Percentiles rank a stretch among this genome's conserved stretches.
These are phyloP conservation scores for Apodemia hepburni DNA, from an alignment of 2,888 invertebrate species.

Conservation along the genomic window DNA sequence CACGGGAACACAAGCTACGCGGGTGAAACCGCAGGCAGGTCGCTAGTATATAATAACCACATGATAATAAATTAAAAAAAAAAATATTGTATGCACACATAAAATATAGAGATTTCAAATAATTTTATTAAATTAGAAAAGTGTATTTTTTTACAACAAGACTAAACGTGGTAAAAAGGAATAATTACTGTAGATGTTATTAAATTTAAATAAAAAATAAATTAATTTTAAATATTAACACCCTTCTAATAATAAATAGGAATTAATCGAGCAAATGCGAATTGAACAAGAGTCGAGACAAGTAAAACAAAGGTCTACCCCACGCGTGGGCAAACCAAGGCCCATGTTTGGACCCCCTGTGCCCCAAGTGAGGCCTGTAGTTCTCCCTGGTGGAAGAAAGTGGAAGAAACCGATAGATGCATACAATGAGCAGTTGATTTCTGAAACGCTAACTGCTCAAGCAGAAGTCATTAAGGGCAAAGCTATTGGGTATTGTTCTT, in stretches of 20 bases:
- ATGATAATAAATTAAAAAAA: too few relatives aligned
- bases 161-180: too few relatives aligned
- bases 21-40: too few relatives aligned
- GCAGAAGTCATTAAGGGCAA: slow-evolving; percentile 92
- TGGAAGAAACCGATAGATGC: slow-evolving; percentile 93
- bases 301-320: slow-evolving; percentile 70
- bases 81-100: too few relatives aligned
- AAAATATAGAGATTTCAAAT: too few relatives aligned
- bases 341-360: slow-evolving; percentile 79
- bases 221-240: not conserved
- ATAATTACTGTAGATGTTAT: too few relatives aligned
- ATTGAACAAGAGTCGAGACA: slow-evolving; percentile 67
- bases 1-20: too few relatives aligned
- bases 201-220: not conserved
- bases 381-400: slow-evolving; percentile 87
- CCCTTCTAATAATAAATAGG: slow-evolving; percentile 31
- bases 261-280: slow-evolving; percentile 59
- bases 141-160: too few relatives aligned
- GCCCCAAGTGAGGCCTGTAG: slow-evolving; percentile 85
- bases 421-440: slow-evolving; percentile 93
- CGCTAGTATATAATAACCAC: too few relatives aligned
- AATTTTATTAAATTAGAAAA: too few relatives aligned
- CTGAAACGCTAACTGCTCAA: slow-evolving; percentile 91
- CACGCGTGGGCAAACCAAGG: slow-evolving; percentile 57
- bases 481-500: slow-evolving; percentile 85